These are phyloP conservation scores for Mionectes olivaceus DNA, from an alignment of 2,797 vertebrate species.

Conservation along the genomic window DNA sequence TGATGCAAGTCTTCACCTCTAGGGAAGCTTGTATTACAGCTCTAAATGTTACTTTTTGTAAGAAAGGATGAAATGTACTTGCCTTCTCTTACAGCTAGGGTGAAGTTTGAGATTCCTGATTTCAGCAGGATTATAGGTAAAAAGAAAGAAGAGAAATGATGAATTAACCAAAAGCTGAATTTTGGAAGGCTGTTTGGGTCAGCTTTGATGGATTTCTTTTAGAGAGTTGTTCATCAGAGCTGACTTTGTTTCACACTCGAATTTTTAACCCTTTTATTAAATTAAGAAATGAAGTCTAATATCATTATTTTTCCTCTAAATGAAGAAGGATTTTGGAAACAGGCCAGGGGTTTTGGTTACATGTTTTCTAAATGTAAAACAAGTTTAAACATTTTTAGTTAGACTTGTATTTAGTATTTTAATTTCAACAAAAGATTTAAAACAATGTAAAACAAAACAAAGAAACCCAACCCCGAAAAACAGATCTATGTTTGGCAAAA, in stretches of 20 bases:
- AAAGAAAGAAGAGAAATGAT: background rate
- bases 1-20: background rate
- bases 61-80: background rate
- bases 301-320: background rate
- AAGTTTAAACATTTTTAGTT: background rate
- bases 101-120: background rate
- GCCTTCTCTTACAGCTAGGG: background rate
- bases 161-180: background rate
- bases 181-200: background rate
- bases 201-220: background rate
- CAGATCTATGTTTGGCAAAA: background rate
- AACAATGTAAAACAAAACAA: background rate
- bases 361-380: background rate
- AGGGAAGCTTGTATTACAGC: background rate
- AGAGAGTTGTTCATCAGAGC: background rate
- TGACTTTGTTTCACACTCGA: background rate
- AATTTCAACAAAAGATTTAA: background rate
- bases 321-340: background rate
- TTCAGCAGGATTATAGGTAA: background rate
- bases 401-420: background rate
- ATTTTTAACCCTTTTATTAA: background rate
- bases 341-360: background rate
- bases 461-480: background rate
- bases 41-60: background rate
- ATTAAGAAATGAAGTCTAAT: background rate